These are phyloP conservation scores for Acestrorhynchus altus DNA, from an alignment of 2,797 vertebrate species.

Conservation along the genomic window DNA sequence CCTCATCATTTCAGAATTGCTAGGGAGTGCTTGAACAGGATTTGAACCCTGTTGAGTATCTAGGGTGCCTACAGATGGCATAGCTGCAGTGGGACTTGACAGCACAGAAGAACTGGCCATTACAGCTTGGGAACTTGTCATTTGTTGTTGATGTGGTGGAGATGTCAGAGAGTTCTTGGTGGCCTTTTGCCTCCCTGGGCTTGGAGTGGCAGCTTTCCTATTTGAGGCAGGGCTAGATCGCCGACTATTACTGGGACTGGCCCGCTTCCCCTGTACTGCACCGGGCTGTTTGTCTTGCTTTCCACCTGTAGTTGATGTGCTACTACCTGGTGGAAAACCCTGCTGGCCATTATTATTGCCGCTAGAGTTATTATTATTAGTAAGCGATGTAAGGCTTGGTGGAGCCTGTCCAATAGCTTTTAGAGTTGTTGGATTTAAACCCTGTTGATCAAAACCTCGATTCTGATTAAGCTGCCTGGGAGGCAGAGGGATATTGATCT, in stretches of 20 bases:
- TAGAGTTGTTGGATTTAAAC: conserved; percentile 97
- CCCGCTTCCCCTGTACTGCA: conserved; percentile 85
- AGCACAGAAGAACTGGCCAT: conserved; percentile 82
- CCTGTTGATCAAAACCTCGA: conserved; percentile 97
- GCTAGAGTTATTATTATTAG: conserved; percentile 78
- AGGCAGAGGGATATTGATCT: conserved; percentile 98
- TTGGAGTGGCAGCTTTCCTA: conserved; percentile 94
- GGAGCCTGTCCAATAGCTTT: conserved; percentile 99
- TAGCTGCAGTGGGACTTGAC: conserved; percentile 73
- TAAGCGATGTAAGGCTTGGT: conserved; percentile 80
- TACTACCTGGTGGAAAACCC: conserved; percentile 78
- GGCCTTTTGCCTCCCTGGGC: conserved; percentile 94
- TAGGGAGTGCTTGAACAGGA: conserved; percentile 72
- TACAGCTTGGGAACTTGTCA: conserved; percentile 86
- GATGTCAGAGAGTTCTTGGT: conserved; percentile 84
- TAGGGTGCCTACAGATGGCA: conserved; percentile 73
- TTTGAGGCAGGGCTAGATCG: conserved; percentile 94
- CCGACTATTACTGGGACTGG: conserved; percentile 94
- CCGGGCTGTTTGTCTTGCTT: conserved; percentile 90
- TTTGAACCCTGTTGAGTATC: conserved; percentile 80
- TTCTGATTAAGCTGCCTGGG: conserved; percentile 91
- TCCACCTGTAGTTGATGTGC: conserved; percentile 77
- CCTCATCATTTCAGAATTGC: conserved; percentile 78
- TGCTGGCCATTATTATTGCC: conserved; percentile 78
- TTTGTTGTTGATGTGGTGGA: conserved; percentile 81